Conservation (phyloP, 2,888 invertebrate genomes). For the Chironomus riparius region DNA sequence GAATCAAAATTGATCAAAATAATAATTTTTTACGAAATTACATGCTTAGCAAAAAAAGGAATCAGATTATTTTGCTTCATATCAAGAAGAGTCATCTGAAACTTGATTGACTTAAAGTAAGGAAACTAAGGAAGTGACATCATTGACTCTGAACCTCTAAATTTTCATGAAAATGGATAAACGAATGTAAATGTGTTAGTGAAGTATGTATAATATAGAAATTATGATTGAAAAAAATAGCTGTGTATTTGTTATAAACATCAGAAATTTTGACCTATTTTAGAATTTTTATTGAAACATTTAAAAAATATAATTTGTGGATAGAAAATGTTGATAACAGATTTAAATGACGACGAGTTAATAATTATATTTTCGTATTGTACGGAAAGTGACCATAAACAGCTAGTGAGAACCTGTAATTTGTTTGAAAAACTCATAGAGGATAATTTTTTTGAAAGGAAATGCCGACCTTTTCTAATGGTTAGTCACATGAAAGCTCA, state of each 20-base stretch:
- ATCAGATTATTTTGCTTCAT: too few species aligned
- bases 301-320: background rate
- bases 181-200: background rate
- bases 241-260: background rate
- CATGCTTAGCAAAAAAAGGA: too few species aligned
- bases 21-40: too few species aligned
- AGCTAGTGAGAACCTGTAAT: background rate
- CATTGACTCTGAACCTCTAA: too few species aligned
- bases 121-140: too few species aligned
- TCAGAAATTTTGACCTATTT: too few species aligned
- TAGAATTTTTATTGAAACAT: background rate
- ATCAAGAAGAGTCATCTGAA: too few species aligned
- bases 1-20: too few species aligned
- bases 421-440: slow-evolving; percentile 14
- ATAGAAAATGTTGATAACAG: slow-evolving; percentile 8
- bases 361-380: slow-evolving; percentile 13
- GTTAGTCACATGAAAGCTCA: slow-evolving; percentile 12
- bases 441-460: background rate
- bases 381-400: background rate
- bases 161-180: slow-evolving; percentile 9
- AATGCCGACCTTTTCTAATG: slow-evolving; percentile 4
- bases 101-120: too few species aligned
- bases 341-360: slow-evolving; percentile 16
- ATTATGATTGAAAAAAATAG: background rate
- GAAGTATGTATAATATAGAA: background rate